Evolutionary conservation across 1,140 invertebrate genomes (phyloP).

Genomic region (Pogonomyrmex barbatus): DNA sequence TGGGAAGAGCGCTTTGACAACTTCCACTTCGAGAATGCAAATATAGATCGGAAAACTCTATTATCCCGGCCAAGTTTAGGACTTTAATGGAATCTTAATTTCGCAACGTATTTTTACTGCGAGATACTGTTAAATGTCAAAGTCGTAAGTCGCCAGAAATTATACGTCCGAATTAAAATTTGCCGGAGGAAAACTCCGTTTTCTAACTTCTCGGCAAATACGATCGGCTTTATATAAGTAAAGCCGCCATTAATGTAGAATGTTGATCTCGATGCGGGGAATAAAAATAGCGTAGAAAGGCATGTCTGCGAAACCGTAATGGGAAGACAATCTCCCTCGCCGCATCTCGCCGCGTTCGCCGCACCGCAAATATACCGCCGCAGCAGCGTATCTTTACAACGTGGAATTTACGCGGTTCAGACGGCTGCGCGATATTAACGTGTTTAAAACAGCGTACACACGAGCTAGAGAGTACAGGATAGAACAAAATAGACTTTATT

Average conservation of each 20-base stretch:
- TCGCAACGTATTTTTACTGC: constrained; percentile 5
- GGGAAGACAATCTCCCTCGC: constrained; percentile 26
- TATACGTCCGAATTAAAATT: background rate
- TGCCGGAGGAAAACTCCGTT: background rate
- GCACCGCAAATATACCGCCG: constrained; percentile 9
- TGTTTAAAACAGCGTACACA: constrained; percentile 8
- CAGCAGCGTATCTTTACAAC: constrained; percentile 22
- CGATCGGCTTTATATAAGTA: background rate
- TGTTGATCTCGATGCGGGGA: background rate
- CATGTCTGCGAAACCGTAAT: background rate
- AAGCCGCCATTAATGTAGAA: background rate
- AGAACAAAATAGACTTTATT: constrained; percentile 51
- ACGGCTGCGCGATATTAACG: constrained; percentile 21
- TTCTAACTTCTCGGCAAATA: background rate
- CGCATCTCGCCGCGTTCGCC: background rate
- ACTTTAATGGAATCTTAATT: background rate
- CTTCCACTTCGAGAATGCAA: background rate
- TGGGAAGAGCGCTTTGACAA: background rate
- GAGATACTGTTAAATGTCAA: background rate
- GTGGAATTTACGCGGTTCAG: constrained; percentile 20
- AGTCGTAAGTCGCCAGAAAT: background rate
- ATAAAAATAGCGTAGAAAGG: constrained; percentile 8
- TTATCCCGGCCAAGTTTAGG: background rate
- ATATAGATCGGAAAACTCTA: background rate
- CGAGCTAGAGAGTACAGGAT: background rate